These are phyloP conservation scores for Bergia puertoricense DNA, from an alignment of 92 coral and sea anemone species.

Conservation along the genomic window DNA sequence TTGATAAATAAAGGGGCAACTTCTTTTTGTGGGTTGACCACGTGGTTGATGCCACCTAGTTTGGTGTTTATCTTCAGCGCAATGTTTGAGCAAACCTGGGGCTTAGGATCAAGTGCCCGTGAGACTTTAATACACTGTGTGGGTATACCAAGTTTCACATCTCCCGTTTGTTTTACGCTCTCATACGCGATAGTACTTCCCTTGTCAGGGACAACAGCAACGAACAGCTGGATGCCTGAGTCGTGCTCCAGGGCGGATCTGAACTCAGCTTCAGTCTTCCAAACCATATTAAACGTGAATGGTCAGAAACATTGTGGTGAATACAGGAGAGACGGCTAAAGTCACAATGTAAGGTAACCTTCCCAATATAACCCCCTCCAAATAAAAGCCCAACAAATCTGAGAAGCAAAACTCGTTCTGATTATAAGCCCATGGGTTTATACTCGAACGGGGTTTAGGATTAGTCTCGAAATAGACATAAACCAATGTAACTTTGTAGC, in stretches of 20 bases:
- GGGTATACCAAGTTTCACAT: slow-evolving; percentile 72
- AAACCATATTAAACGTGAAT: not conserved
- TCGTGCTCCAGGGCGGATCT: slow-evolving; percentile 26
- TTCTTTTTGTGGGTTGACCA: slow-evolving; percentile 50
- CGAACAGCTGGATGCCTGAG: slow-evolving; percentile 61
- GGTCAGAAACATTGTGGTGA: not conserved
- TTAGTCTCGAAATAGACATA: no score
- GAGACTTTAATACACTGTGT: slow-evolving; percentile 83
- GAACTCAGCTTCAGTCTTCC: slow-evolving; percentile 64
- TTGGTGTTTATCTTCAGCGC: slow-evolving; percentile 94
- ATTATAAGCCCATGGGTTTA: no score
- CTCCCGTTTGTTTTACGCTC: slow-evolving; percentile 80
- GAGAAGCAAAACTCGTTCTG: no score
- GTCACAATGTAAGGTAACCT: no score
- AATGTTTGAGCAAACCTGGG: slow-evolving; percentile 82
- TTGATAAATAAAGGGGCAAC: slow-evolving; percentile 67
- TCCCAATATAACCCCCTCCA: no score
- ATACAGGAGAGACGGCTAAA: no score
- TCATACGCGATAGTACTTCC: slow-evolving; percentile 60
- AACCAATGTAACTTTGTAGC: no score
- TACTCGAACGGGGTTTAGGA: no score
- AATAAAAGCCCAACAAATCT: no score
- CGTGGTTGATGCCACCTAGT: slow-evolving; percentile 90
- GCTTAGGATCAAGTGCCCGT: slow-evolving; percentile 51
- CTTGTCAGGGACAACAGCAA: slow-evolving; percentile 69